These are phyloP conservation scores for Sepiola atlantica DNA, from an alignment of 2,888 invertebrate genomes.

Conservation along the genomic window DNA sequence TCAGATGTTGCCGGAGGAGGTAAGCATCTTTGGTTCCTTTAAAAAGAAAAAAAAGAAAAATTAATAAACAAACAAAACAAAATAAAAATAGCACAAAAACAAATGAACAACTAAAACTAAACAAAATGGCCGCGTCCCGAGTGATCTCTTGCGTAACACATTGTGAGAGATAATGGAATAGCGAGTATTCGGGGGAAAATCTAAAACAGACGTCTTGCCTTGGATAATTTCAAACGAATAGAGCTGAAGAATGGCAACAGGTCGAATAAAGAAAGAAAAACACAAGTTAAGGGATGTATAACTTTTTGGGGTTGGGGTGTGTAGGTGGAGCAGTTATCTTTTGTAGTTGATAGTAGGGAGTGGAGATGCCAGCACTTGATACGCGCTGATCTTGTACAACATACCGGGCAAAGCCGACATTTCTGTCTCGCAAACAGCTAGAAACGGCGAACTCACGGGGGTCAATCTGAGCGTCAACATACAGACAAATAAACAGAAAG, in stretches of 20 bases:
- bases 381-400: too few species aligned
- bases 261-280: background rate
- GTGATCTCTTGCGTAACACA: background rate
- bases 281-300: background rate
- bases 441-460: too few species aligned
- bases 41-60: background rate
- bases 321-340: too few species aligned
- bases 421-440: too few species aligned
- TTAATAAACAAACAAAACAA: background rate
- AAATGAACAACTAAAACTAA: background rate
- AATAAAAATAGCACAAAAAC: background rate
- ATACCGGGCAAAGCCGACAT: too few species aligned
- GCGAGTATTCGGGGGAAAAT: background rate
- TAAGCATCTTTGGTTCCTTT: background rate
- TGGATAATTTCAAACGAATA: constrained; percentile 13
- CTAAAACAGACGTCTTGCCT: background rate
- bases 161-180: background rate
- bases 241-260: background rate
- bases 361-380: too few species aligned
- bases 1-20: background rate
- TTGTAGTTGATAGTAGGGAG: too few species aligned
- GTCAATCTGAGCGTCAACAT: too few species aligned
- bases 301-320: too few species aligned
- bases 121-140: background rate
- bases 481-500: too few species aligned